Conservation (phyloP, 2,113 vertebrate genomes). For the Grantiella picta region DNA sequence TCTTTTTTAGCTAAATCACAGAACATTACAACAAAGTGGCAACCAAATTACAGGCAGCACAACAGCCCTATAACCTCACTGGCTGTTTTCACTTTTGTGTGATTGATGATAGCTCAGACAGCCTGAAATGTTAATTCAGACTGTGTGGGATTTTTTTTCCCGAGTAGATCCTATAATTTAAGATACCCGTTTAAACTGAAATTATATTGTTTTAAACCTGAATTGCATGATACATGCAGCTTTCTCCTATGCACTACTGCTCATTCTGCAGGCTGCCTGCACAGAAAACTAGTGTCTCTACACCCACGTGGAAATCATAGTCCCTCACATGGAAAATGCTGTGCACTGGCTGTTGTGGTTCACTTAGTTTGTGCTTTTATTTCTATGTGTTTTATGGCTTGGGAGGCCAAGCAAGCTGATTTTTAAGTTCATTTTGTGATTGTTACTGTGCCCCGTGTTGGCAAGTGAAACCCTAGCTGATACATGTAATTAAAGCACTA, state of each 20-base stretch:
- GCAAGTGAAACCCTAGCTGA: neutral
- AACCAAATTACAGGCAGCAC: conserved; percentile 29
- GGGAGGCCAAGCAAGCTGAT: neutral
- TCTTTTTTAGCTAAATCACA: conserved; percentile 15
- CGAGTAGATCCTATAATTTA: conserved; percentile 42
- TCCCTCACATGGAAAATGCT: neutral
- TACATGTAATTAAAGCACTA: neutral
- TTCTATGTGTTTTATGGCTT: neutral
- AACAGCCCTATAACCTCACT: conserved; percentile 1
- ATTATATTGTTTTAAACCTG: conserved; percentile 36
- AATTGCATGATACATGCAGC: conserved; percentile 26
- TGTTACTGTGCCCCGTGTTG: neutral
- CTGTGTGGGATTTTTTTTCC: neutral
- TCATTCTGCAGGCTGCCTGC: neutral
- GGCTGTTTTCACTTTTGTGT: conserved; percentile 33
- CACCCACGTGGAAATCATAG: neutral
- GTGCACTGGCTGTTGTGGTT: neutral
- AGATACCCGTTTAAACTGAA: conserved; percentile 40
- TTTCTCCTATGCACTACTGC: neutral
- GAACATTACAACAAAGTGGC: neutral
- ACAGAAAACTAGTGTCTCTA: neutral
- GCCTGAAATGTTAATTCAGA: conserved; percentile 17
- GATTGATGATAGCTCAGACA: neutral
- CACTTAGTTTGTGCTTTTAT: neutral
- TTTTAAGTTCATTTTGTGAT: neutral